Evolutionary conservation across 1,140 invertebrate genomes (phyloP).

Genomic region (Prorops nasuta): DNA sequence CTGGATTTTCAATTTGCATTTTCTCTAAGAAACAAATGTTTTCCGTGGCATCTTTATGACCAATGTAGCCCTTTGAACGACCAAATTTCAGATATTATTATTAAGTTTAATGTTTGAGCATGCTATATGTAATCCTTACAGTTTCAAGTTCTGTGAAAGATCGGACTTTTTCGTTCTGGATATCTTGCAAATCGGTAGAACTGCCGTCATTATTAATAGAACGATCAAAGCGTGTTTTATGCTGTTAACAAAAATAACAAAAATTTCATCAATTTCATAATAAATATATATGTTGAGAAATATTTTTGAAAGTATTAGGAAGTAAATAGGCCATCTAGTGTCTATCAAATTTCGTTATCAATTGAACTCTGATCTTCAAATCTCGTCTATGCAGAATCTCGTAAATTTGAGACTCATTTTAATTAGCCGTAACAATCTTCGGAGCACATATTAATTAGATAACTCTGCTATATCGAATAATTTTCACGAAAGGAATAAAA

Average conservation of each 20-base stretch:
- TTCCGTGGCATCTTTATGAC: conserved; percentile 35
- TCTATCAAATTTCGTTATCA: conserved; percentile 30
- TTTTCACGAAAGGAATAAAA: no score
- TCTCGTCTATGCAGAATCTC: conserved; percentile 13
- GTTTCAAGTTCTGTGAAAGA: conserved; percentile 37
- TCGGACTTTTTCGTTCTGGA: conserved; percentile 14
- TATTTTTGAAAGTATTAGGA: background rate
- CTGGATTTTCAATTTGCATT: conserved; percentile 15
- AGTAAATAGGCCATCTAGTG: background rate
- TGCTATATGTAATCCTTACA: conserved; percentile 26
- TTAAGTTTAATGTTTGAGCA: background rate
- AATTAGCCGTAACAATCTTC: no score
- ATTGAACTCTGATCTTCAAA: conserved; percentile 38
- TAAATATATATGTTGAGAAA: background rate
- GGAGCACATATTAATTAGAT: no score
- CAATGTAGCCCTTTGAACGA: conserved; percentile 40
- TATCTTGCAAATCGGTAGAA: background rate
- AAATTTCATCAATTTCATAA: background rate
- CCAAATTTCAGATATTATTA: background rate
- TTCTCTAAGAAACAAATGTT: conserved; percentile 42
- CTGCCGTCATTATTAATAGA: conserved; percentile 18
- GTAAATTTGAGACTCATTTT: no score
- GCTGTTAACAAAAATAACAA: conserved; percentile 21
- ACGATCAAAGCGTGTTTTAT: conserved; percentile 40
- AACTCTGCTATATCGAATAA: no score